Evolutionary conservation across 2,113 vertebrate species (phyloP).

Genomic region (Grantiella picta): DNA sequence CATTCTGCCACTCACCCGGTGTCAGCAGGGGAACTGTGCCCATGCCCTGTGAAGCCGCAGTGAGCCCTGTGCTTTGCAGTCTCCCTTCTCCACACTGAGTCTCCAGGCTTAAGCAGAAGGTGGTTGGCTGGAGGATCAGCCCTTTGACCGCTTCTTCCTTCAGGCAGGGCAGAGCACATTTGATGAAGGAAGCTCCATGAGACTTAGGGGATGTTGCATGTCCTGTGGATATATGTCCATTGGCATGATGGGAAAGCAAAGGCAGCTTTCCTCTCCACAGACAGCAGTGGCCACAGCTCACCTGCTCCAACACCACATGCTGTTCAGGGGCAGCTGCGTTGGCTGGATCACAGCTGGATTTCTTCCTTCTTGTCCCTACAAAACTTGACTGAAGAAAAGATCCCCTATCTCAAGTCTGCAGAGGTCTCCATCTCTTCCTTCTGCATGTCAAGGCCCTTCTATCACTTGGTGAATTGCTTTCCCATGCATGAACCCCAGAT

Average conservation of each 20-base stretch:
- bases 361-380: neutral
- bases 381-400: neutral
- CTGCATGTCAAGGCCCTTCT: neutral
- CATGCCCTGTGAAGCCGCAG: accelerated
- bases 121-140: neutral
- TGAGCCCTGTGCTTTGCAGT: accelerated
- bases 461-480: neutral
- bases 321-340: neutral
- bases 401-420: neutral
- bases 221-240: neutral
- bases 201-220: neutral
- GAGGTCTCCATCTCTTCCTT: neutral
- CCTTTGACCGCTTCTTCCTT: constrained; percentile 42
- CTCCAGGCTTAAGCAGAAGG: neutral
- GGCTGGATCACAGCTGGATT: neutral
- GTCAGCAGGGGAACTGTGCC: accelerated
- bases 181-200: neutral
- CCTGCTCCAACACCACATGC: neutral
- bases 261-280: neutral
- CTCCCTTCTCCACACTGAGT: neutral
- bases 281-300: neutral
- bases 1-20: accelerated
- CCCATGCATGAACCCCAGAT: neutral
- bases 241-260: accelerated
- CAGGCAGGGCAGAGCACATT: accelerated